A percentile compares a stretch with the other conserved stretches of the same genome.
Evolutionary conservation across 2,888 invertebrate genomes (phyloP).

Genomic region (Agelastica alni): DNA sequence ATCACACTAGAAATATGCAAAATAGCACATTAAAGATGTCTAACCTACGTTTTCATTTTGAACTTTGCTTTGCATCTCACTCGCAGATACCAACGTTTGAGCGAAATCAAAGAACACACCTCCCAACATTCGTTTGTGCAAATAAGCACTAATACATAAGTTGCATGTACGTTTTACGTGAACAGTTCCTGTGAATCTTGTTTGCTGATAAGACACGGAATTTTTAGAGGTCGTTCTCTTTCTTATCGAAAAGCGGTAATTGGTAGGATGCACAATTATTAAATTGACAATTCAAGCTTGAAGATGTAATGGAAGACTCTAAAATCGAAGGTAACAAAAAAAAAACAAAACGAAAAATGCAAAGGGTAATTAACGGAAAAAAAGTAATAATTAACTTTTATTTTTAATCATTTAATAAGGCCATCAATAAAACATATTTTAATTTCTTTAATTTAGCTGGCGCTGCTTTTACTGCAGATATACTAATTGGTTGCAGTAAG

Average conservation of each 20-base stretch:
- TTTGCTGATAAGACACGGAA: constrained; percentile 8
- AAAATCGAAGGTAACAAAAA: too few relatives aligned
- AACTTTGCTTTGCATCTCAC: constrained; percentile 33
- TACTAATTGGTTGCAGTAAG: too few relatives aligned
- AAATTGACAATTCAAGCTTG: background rate
- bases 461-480: too few relatives aligned
- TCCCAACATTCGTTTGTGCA: constrained; percentile 14
- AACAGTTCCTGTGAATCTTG: constrained; percentile 2
- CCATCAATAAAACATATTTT: too few relatives aligned
- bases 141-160: constrained; percentile 13
- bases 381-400: too few relatives aligned
- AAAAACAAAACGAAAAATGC: too few relatives aligned
- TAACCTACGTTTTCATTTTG: constrained; percentile 7
- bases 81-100: constrained; percentile 25
- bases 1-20: constrained; percentile 23
- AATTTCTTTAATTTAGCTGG: too few relatives aligned
- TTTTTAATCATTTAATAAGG: too few relatives aligned
- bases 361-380: too few relatives aligned
- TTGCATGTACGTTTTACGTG: background rate
- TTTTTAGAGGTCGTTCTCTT: constrained; percentile 1
- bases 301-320: background rate
- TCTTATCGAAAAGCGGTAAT: background rate
- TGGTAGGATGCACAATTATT: background rate
- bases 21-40: constrained; percentile 16
- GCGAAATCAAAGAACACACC: constrained; percentile 12